A percentile compares a stretch with the other conserved stretches of the same genome.
These are phyloP conservation scores for Microcebus lehilahytsara DNA, from an alignment of 2,113 vertebrate genomes.

Conservation along the genomic window DNA sequence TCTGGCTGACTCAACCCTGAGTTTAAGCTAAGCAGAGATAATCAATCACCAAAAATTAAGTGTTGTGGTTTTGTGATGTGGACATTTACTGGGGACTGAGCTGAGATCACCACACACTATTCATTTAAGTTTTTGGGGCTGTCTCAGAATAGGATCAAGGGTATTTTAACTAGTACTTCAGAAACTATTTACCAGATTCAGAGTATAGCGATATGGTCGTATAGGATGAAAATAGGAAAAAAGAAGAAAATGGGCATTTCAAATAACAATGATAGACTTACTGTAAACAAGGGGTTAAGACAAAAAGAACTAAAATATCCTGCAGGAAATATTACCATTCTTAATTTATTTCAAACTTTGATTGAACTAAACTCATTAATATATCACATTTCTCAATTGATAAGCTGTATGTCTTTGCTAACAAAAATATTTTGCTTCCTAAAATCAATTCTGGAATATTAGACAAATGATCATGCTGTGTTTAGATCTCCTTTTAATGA, in stretches of 20 bases:
- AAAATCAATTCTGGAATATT: constrained; percentile 52
- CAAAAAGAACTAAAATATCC: neutral
- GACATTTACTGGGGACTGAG: constrained; percentile 85
- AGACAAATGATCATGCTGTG: neutral
- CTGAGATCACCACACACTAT: constrained; percentile 78
- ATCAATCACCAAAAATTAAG: constrained; percentile 89
- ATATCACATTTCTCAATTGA: constrained; percentile 32
- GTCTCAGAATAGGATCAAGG: constrained; percentile 67
- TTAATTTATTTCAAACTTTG: constrained; percentile 59
- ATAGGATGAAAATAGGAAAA: neutral
- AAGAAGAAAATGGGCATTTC: neutral
- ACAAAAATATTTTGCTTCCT: constrained; percentile 51
- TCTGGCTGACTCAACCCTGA: constrained; percentile 77
- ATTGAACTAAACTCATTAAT: constrained; percentile 63
- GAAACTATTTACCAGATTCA: constrained; percentile 55
- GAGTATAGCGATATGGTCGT: constrained; percentile 56
- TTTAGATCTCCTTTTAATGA: neutral
- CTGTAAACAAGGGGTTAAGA: constrained; percentile 21
- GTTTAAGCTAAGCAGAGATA: constrained; percentile 81
- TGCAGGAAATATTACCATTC: constrained; percentile 25
- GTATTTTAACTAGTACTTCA: constrained; percentile 69
- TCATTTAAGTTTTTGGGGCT: constrained; percentile 77
- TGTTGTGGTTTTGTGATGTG: constrained; percentile 86
- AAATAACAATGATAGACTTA: neutral
- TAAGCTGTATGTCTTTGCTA: neutral